Evolutionary conservation across 2,888 invertebrate species (phyloP), one percentile per base, ranked within the genome.

Genomic region (Dicyrtomina minuta): DNA sequence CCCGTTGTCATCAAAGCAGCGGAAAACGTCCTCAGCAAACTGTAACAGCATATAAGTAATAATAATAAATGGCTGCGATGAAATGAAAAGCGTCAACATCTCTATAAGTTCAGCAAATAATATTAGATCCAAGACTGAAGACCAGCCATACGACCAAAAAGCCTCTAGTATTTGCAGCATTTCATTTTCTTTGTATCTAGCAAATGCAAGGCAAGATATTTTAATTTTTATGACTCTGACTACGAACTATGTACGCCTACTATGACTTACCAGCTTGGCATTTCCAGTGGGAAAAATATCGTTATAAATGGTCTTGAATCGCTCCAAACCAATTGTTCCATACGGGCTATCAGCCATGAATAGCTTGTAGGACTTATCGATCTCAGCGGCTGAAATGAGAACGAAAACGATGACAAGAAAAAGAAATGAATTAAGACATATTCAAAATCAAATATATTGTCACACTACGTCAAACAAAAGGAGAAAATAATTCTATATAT

Each of bases 21-120:
- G 55, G 39, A 66, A 66, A 22, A 66, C 24, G n/a, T 55, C 41
- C 15, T 66, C 66, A 8, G 66, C 55, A 51, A 56, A 66, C 66
- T 66, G 56, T 17, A 58, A 33, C n/a, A n/a, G n/a, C n/a, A n/a
- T n/a, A n/a, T 27, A 24, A 5, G 24, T 6, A 53, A 24, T 6
- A n/a, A 22, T 53, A 24, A 53, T 24, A 12, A 53, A 15, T 5
- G 33, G 33, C 33, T 33, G 8, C 4, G 33, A 33, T 33, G 33
- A 33, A 33, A n/a, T n/a, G 33, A 33, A 33, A 33, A 33, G 33
- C 33, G 8, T 33, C 4, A 8, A 33, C 3, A 33, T 33, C 33
- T 33, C 33, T 33, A 33, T 8, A 5, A 33, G 33, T 8, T 33
- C 33, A 33, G 33, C 33, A 33, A 5, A 33, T 8, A 33, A 33